Evolutionary conservation across 2,888 invertebrate genomes (phyloP).

Genomic region (Idaea dimidiata): DNA sequence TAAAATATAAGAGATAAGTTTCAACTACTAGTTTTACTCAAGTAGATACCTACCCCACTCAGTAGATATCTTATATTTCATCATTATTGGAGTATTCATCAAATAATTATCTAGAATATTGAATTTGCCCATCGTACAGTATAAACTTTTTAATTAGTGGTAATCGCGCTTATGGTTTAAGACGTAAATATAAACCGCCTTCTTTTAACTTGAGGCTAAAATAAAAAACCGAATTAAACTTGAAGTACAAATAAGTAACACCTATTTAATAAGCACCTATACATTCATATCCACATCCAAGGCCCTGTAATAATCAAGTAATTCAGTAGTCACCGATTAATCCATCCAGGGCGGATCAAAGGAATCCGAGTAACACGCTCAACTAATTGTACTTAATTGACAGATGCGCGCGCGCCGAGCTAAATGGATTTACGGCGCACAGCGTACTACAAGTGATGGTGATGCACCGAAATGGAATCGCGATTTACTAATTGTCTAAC

Average conservation of each 20-base stretch:
- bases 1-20: background rate
- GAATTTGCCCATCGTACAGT: too few relatives aligned
- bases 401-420: slow-evolving; percentile 48
- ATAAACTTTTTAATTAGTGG: too few relatives aligned
- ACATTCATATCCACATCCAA: background rate
- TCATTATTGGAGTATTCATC: too few relatives aligned
- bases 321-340: slow-evolving; percentile 35
- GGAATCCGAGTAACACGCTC: slow-evolving; percentile 39
- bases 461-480: slow-evolving; percentile 46
- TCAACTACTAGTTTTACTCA: background rate
- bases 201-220: too few relatives aligned
- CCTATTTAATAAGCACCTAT: background rate
- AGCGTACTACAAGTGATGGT: slow-evolving; percentile 33
- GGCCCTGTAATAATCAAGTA: slow-evolving; percentile 13
- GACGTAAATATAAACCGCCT: too few relatives aligned
- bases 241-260: background rate
- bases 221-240: background rate
- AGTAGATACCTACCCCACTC: background rate
- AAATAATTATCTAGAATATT: too few relatives aligned
- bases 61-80: too few relatives aligned
- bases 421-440: slow-evolving; percentile 67
- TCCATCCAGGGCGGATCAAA: slow-evolving; percentile 56
- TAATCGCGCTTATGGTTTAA: too few relatives aligned
- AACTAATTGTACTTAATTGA: slow-evolving; percentile 70
- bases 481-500: slow-evolving; percentile 49